These are phyloP conservation scores for Pogonognathellus flavescens DNA, from an alignment of 1,140 invertebrate genomes.

Conservation along the genomic window DNA sequence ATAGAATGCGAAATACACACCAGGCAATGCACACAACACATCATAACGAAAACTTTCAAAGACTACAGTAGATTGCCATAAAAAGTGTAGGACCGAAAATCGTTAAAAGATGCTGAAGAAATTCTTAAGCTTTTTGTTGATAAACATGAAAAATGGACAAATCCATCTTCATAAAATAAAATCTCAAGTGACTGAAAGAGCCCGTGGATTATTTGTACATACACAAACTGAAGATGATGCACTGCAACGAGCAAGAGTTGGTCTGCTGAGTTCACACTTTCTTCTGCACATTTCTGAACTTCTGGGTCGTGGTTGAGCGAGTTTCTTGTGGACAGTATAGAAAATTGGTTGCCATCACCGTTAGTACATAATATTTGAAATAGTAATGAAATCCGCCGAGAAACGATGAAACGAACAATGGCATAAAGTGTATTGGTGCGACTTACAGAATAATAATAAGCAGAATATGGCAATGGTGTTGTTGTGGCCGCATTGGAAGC, in stretches of 20 bases:
- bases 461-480: background rate
- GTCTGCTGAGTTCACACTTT: background rate
- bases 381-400: conserved; percentile 10
- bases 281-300: background rate
- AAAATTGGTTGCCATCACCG: background rate
- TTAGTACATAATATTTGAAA: background rate
- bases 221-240: background rate
- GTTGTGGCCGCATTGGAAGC: too few species aligned
- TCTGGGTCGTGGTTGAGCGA: background rate
- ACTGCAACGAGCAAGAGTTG: background rate
- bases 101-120: conserved; percentile 4
- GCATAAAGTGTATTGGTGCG: background rate
- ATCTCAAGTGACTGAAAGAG: background rate
- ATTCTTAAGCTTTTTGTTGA: background rate
- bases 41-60: too few species aligned
- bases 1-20: too few species aligned
- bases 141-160: too few species aligned
- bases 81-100: background rate
- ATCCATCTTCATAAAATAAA: conserved; percentile 16
- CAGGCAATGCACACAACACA: too few species aligned
- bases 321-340: background rate
- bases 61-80: too few species aligned
- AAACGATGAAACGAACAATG: background rate
- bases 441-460: conserved; percentile 18
- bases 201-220: background rate